Evolutionary conservation across 92 coral and sea anemone genomes (phyloP).

Genomic region (Umimayanthus kanabou): DNA sequence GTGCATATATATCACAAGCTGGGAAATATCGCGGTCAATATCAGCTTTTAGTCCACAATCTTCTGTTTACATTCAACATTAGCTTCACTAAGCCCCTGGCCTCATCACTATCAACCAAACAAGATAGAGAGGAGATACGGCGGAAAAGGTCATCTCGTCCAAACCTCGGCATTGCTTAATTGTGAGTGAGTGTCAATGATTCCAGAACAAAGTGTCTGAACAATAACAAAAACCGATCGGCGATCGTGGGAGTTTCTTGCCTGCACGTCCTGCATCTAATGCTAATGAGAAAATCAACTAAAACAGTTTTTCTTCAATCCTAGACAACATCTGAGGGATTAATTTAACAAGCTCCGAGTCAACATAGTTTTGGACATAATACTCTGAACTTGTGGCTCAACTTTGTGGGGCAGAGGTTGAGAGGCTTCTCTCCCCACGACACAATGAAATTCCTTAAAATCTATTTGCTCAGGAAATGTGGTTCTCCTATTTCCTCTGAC

Average conservation of each 20-base stretch:
- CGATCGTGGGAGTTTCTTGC: not conserved
- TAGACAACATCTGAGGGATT: not conserved
- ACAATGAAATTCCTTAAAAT: slow-evolving; percentile 42
- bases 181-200: slow-evolving; percentile 15
- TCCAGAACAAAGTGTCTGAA: slow-evolving; percentile 9
- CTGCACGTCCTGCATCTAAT: not conserved
- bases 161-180: not conserved
- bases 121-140: not conserved
- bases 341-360: not conserved
- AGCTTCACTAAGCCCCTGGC: not conserved
- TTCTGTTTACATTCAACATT: slow-evolving; percentile 24
- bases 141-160: slow-evolving; percentile 13
- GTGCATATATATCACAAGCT: slow-evolving; percentile 1
- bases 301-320: not conserved
- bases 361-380: not conserved
- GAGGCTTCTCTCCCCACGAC: slow-evolving; percentile 12
- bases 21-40: slow-evolving; percentile 38
- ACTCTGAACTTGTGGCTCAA: slow-evolving; percentile 14
- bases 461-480: slow-evolving; percentile 41
- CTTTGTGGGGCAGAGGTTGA: slow-evolving; percentile 9
- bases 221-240: not conserved
- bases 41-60: slow-evolving; percentile 13
- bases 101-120: slow-evolving; percentile 2
- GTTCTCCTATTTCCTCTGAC: slow-evolving; percentile 44
- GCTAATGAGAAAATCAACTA: slow-evolving; percentile 15